Conservation (phyloP, 1,140 invertebrate genomes). For the Diploscapter pachys region DNA sequence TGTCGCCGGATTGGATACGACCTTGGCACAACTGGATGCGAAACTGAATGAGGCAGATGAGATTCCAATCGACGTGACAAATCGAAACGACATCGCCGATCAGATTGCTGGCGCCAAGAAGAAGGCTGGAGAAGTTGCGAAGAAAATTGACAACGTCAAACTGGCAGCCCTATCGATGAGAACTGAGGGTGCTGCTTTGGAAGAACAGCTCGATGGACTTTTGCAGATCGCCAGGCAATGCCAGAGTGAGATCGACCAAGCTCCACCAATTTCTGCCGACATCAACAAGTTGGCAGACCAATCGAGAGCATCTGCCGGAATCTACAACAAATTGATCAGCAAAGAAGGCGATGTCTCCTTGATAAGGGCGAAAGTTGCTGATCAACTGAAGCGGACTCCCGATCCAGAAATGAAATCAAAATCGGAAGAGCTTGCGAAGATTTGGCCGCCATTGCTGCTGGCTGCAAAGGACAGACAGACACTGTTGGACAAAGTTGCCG, state of each 20-base stretch:
- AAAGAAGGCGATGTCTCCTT: slow-evolving; percentile 90
- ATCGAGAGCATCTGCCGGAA: slow-evolving; percentile 56
- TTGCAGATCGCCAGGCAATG: slow-evolving; percentile 2
- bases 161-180: slow-evolving; percentile 10
- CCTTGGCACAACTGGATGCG: slow-evolving; percentile 67
- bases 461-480: slow-evolving; percentile 30
- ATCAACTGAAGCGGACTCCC: slow-evolving; percentile 68
- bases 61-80: slow-evolving; percentile 24
- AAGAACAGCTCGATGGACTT: slow-evolving; percentile 60
- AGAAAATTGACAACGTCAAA: slow-evolving; percentile 26
- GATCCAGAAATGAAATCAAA: slow-evolving; percentile 67
- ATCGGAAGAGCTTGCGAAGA: slow-evolving; percentile 60
- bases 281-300: slow-evolving; percentile 56
- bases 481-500: slow-evolving; percentile 31
- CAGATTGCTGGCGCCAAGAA: slow-evolving; percentile 16
- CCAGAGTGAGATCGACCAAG: no score
- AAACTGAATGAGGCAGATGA: slow-evolving; percentile 60
- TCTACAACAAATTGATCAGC: slow-evolving; percentile 69
- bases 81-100: slow-evolving; percentile 25
- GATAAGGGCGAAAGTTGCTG: slow-evolving; percentile 83
- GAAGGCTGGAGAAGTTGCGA: slow-evolving; percentile 18
- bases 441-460: slow-evolving; percentile 34
- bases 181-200: slow-evolving; percentile 20
- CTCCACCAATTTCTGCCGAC: slow-evolving; percentile 26
- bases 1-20: slow-evolving; percentile 3